phyloP scores from a whole-genome alignment of 2,113 vertebrate genomes.

The Callipepla californica region DNA sequence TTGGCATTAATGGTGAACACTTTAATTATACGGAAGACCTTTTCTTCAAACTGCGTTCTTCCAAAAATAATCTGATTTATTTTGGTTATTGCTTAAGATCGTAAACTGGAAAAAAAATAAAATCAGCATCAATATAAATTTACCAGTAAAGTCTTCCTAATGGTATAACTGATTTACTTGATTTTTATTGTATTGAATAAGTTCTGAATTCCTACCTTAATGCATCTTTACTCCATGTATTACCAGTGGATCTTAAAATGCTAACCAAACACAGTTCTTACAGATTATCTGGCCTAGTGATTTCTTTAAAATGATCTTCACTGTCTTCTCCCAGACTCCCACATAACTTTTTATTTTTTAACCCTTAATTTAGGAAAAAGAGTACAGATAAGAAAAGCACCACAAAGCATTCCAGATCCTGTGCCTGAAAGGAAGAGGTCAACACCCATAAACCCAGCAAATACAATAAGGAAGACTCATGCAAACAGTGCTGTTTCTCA shows the following conservation, averaged over 20 bases:
- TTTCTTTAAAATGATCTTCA: background rate
- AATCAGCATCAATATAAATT: background rate
- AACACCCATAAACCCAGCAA: constrained; percentile 89
- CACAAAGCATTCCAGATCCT: constrained; percentile 79
- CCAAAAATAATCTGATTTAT: background rate
- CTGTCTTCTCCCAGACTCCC: background rate
- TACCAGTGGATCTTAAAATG: background rate
- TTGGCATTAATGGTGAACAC: background rate
- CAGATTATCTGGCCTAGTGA: background rate
- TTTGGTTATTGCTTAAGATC: background rate
- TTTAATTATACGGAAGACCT: background rate
- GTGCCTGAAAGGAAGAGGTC: constrained; percentile 89
- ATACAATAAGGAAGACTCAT: constrained; percentile 83
- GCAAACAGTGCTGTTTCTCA: constrained; percentile 82
- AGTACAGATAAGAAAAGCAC: constrained; percentile 85
- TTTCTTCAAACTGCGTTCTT: background rate
- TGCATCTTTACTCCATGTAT: background rate
- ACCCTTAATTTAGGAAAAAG: constrained; percentile 80
- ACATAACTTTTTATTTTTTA: background rate
- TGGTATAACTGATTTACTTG: background rate
- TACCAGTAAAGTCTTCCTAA: background rate
- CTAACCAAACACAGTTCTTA: background rate
- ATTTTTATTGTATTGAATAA: background rate
- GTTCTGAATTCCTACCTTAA: background rate
- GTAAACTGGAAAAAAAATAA: background rate